phyloP scores from a whole-genome alignment of 2,113 vertebrate genomes.

The Rhinichthys klamathensis region DNA sequence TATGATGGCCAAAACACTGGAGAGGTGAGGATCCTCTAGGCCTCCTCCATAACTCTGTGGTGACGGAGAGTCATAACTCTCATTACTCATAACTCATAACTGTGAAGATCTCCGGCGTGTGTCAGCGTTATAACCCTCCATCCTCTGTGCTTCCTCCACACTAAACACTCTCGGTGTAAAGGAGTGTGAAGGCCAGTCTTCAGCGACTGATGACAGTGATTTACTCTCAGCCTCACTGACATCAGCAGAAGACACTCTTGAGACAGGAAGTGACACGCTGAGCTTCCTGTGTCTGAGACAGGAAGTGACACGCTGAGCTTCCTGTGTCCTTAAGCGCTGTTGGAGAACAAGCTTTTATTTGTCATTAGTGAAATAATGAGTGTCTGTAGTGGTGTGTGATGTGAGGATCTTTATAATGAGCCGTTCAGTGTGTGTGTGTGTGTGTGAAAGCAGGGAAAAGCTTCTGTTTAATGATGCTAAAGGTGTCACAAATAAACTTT shows the following conservation, averaged over 20 bases:
- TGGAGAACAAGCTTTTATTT: neutral
- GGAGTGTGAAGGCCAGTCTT: neutral
- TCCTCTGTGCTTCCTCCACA: too few species aligned
- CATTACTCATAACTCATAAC: too few species aligned
- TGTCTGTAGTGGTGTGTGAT: neutral
- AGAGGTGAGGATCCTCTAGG: too few species aligned
- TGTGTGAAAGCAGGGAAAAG: neutral
- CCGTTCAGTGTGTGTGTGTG: neutral
- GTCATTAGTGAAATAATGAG: neutral
- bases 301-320: neutral
- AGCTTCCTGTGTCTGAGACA: neutral
- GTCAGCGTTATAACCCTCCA: too few species aligned
- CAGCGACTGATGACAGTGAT: neutral
- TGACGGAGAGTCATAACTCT: too few species aligned
- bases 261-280: neutral
- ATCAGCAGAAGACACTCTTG: neutral
- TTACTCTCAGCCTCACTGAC: too few species aligned
- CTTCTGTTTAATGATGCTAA: too few species aligned
- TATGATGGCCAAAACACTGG: too few species aligned
- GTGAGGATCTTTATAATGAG: too few species aligned
- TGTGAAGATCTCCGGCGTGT: too few species aligned
- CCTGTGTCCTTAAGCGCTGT: neutral
- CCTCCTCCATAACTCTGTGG: too few species aligned
- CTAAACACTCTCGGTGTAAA: too few species aligned
- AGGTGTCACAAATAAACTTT: neutral